A percentile compares a stretch with the other conserved stretches of the same genome.
Conservation (phyloP, 2,888 invertebrate genomes). For the Papilio gigon region DNA sequence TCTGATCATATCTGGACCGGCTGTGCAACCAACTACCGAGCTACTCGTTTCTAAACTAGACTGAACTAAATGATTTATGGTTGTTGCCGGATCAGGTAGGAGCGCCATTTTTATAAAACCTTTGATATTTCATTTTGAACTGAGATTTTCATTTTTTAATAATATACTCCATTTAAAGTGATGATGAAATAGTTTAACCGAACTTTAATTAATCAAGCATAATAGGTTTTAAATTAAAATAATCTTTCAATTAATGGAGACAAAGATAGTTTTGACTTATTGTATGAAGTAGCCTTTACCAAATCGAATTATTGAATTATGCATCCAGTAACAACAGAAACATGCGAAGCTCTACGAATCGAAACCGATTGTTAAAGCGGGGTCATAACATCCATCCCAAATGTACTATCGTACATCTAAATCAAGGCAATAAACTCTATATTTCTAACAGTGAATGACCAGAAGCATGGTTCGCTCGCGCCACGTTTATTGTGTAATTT, state of each 20-base stretch:
- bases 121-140: not conserved
- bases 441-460: constrained; percentile 27
- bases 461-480: constrained; percentile 26
- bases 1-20: constrained; percentile 16
- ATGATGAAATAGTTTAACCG: not conserved
- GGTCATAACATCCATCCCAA: not conserved
- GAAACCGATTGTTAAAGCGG: not conserved
- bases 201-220: not conserved
- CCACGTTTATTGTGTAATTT: constrained; percentile 38
- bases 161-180: not conserved
- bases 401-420: not conserved
- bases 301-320: no score
- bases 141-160: not conserved
- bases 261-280: no score
- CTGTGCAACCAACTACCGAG: not conserved
- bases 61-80: not conserved
- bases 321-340: not conserved
- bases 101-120: not conserved
- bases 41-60: constrained; percentile 15
- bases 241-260: no score
- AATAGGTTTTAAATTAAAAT: not conserved
- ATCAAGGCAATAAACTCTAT: not conserved
- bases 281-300: no score
- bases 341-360: not conserved
- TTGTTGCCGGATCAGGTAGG: not conserved